Evolutionary conservation across 1,140 invertebrate species (phyloP).

Genomic region (Atta texana): DNA sequence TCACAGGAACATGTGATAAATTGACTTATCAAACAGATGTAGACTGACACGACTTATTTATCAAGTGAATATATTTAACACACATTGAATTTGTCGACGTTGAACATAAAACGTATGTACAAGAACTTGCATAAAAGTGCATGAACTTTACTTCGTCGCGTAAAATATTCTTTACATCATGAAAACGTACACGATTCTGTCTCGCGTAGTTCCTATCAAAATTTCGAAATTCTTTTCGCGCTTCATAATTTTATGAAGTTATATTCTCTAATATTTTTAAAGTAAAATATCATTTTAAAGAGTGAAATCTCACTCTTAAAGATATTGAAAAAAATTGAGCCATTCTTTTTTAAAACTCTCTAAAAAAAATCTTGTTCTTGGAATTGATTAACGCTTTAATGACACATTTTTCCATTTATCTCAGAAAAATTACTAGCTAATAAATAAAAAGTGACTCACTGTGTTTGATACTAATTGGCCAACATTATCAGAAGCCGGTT

Average conservation of each 20-base stretch:
- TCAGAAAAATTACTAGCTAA: too few species aligned
- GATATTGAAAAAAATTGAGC: too few species aligned
- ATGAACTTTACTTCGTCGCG: background rate
- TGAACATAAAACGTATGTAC: conserved; percentile 19
- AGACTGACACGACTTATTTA: conserved; percentile 27
- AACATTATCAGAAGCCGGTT: too few species aligned
- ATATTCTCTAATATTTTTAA: too few species aligned
- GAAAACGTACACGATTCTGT: background rate
- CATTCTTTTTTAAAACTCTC: too few species aligned
- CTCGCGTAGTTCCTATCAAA: background rate
- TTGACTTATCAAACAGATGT: conserved; percentile 43
- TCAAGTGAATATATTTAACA: conserved; percentile 27
- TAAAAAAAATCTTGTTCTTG: too few species aligned
- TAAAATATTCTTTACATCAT: background rate
- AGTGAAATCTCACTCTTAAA: too few species aligned
- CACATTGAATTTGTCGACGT: conserved; percentile 14
- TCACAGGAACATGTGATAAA: conserved; percentile 45
- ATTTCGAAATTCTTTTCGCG: background rate
- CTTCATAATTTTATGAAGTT: background rate
- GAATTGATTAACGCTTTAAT: too few species aligned
- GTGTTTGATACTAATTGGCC: too few species aligned
- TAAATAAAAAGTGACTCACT: too few species aligned
- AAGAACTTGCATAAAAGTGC: background rate
- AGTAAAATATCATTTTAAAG: too few species aligned
- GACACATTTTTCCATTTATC: too few species aligned